These are phyloP conservation scores for Heliconius nattereri DNA, from an alignment of 1,140 invertebrate species.

Conservation along the genomic window DNA sequence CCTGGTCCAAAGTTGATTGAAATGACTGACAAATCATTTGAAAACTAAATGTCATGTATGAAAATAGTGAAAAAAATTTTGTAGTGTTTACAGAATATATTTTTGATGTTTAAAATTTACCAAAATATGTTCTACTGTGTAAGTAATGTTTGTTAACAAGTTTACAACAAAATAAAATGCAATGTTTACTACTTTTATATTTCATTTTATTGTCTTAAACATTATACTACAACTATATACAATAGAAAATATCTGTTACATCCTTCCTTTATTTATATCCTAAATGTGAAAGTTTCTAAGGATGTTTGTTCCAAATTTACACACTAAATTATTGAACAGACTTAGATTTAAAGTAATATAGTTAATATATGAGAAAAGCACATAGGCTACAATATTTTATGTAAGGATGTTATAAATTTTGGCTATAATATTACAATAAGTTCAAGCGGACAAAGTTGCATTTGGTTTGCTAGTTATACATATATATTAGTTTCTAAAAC, in stretches of 20 bases:
- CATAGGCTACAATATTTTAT: too few relatives aligned
- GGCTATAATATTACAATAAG: background rate
- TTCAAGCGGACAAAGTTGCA: background rate
- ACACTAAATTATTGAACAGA: too few relatives aligned
- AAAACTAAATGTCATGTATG: background rate
- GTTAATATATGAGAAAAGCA: too few relatives aligned
- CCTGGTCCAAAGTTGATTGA: background rate
- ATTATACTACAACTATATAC: constrained; percentile 12
- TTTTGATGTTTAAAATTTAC: background rate
- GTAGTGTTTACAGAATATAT: background rate
- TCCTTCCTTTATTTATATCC: too few relatives aligned
- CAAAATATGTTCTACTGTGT: background rate
- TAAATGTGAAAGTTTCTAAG: too few relatives aligned
- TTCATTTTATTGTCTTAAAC: constrained; percentile 2
- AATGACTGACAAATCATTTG: background rate
- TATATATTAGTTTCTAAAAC: constrained; percentile 32
- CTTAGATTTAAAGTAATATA: too few relatives aligned
- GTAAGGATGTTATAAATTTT: too few relatives aligned
- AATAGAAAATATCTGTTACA: background rate
- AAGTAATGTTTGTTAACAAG: constrained; percentile 2
- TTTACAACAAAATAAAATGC: background rate
- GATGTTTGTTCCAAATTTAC: too few relatives aligned
- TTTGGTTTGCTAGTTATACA: background rate
- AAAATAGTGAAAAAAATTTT: background rate
- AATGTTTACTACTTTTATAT: background rate